A percentile compares a stretch with the other conserved stretches of the same genome.
These are phyloP conservation scores for Nilaparvata lugens DNA, from an alignment of 1,140 invertebrate species.

Conservation along the genomic window DNA sequence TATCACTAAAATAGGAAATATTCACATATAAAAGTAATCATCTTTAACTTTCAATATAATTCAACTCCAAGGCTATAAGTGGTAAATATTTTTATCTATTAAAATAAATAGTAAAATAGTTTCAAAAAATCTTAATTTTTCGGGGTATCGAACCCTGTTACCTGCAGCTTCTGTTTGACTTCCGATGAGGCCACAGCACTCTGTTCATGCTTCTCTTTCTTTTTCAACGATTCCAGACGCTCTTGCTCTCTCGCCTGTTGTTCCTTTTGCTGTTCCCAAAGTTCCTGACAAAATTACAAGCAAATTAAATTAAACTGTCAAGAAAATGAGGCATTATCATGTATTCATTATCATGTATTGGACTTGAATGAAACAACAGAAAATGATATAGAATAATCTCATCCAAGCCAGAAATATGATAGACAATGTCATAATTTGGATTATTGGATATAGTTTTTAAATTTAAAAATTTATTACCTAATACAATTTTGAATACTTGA, in stretches of 20 bases:
- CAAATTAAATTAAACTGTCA: neutral
- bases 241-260: slow-evolving; percentile 60
- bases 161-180: slow-evolving; percentile 89
- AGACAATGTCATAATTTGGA: too few species aligned
- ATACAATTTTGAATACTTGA: too few species aligned
- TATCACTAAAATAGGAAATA: too few species aligned
- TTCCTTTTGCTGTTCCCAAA: slow-evolving; percentile 73
- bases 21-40: too few species aligned
- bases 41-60: too few species aligned
- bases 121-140: neutral
- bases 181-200: slow-evolving; percentile 91
- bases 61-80: neutral
- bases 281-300: slow-evolving; percentile 48
- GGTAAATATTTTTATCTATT: neutral
- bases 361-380: too few species aligned
- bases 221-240: slow-evolving; percentile 69
- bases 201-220: slow-evolving; percentile 88
- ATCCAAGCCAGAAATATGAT: too few species aligned
- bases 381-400: too few species aligned
- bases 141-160: slow-evolving; percentile 31
- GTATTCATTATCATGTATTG: too few species aligned
- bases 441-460: too few species aligned
- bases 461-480: too few species aligned
- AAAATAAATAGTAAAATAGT: neutral
- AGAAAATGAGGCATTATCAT: too few species aligned